A percentile compares a stretch with the other conserved stretches of the same genome.
Conservation (phyloP, 2,113 vertebrate species). For the Formicarius rufipectus region DNA sequence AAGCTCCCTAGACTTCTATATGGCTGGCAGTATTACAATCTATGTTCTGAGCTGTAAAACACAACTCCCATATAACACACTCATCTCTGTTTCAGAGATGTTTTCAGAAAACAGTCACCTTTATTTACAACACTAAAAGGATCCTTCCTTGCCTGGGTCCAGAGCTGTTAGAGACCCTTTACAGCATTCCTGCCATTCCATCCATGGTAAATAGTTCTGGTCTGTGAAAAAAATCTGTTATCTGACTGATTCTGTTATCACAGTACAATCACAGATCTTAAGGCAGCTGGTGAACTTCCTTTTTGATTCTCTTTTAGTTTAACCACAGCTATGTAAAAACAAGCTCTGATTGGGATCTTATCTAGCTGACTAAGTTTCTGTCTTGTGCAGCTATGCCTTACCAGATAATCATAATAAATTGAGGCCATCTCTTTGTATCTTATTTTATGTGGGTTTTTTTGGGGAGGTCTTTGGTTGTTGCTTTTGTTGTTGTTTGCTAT, state of each 20-base stretch:
- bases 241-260: background rate
- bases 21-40: background rate
- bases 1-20: background rate
- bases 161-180: background rate
- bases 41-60: rapidly evolving
- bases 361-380: background rate
- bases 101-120: background rate
- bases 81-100: background rate
- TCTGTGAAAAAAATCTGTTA: background rate
- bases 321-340: background rate
- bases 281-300: background rate
- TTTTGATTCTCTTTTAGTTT: background rate
- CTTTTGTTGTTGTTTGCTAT: background rate
- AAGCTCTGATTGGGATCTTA: background rate
- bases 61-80: background rate
- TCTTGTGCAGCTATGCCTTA: background rate
- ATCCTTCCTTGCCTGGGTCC: background rate
- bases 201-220: background rate
- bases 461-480: rapidly evolving
- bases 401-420: background rate
- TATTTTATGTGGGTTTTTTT: background rate
- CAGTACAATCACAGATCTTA: background rate
- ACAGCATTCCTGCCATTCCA: background rate
- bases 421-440: background rate
- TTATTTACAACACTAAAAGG: background rate